phyloP scores from a whole-genome alignment of 2,797 vertebrate species.

The Zalophus californianus region DNA sequence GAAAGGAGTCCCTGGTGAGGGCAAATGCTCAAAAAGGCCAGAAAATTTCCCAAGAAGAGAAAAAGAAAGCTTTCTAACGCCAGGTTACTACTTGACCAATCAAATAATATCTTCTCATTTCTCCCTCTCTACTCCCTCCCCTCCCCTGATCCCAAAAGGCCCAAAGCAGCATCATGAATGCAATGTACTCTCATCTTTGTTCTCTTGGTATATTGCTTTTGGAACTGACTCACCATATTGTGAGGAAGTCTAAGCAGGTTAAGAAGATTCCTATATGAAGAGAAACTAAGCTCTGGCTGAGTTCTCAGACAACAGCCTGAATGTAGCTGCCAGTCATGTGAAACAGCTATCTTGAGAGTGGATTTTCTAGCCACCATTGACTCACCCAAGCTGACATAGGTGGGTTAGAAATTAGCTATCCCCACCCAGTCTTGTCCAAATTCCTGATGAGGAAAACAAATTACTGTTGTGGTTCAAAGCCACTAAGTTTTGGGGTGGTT shows the following conservation, averaged over 20 bases:
- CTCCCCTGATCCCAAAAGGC: neutral
- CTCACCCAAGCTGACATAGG: neutral
- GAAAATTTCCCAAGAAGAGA: neutral
- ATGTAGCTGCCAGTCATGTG: neutral
- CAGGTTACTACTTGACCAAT: neutral
- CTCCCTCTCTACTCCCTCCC: neutral
- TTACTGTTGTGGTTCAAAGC: neutral
- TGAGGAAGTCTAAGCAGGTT: neutral
- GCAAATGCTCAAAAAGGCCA: neutral
- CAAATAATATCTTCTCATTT: neutral
- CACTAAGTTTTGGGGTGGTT: neutral
- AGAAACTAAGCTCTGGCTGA: neutral
- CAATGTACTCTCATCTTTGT: neutral
- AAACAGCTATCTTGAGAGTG: neutral
- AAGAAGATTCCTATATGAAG: neutral
- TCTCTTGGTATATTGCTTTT: neutral
- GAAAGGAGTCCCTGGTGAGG: neutral
- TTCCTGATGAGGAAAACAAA: neutral
- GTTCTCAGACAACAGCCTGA: neutral
- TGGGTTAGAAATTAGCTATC: neutral
- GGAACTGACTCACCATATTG: neutral
- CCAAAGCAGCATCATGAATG: neutral
- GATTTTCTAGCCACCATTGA: neutral
- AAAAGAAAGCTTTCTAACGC: neutral
- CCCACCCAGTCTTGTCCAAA: neutral